phyloP scores from a whole-genome alignment of 1,140 invertebrate species.

The Tenebrio molitor region DNA sequence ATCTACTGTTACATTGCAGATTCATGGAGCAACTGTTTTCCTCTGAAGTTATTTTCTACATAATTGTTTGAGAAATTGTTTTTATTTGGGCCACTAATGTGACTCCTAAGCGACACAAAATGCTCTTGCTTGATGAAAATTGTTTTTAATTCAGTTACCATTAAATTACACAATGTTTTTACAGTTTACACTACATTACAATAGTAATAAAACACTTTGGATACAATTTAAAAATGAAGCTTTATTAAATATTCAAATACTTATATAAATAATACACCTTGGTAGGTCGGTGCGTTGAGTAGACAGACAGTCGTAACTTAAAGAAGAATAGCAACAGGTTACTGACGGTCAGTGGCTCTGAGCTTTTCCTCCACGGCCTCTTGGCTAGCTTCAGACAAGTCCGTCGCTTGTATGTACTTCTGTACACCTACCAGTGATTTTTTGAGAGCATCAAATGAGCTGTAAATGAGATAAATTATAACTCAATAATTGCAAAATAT shows the following conservation, averaged over 20 bases:
- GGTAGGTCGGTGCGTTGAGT: conserved; percentile 60
- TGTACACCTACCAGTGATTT: conserved; percentile 95
- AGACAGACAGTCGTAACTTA: conserved; percentile 62
- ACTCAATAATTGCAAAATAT: neutral
- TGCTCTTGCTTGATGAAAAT: conserved; percentile 20
- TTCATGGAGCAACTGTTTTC: no score
- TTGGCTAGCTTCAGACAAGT: conserved; percentile 90
- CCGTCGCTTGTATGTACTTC: conserved; percentile 97
- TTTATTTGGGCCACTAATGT: no score
- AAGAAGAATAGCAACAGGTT: conserved; percentile 63
- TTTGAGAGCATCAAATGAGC: conserved; percentile 96
- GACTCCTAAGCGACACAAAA: conserved; percentile 14
- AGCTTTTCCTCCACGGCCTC: conserved; percentile 94
- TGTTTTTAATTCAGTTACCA: conserved; percentile 44
- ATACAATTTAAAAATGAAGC: conserved; percentile 66
- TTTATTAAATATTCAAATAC: conserved; percentile 67
- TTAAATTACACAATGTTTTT: conserved; percentile 47
- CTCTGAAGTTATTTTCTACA: neutral
- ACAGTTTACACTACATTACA: conserved; percentile 46
- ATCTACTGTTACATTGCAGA: no score
- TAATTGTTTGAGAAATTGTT: neutral
- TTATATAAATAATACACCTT: conserved; percentile 65
- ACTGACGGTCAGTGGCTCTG: conserved; percentile 92
- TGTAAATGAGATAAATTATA: conserved; percentile 63
- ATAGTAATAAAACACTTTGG: conserved; percentile 48